These are phyloP conservation scores for Spondyliosoma cantharus DNA, from an alignment of 2,797 vertebrate species.

Conservation along the genomic window DNA sequence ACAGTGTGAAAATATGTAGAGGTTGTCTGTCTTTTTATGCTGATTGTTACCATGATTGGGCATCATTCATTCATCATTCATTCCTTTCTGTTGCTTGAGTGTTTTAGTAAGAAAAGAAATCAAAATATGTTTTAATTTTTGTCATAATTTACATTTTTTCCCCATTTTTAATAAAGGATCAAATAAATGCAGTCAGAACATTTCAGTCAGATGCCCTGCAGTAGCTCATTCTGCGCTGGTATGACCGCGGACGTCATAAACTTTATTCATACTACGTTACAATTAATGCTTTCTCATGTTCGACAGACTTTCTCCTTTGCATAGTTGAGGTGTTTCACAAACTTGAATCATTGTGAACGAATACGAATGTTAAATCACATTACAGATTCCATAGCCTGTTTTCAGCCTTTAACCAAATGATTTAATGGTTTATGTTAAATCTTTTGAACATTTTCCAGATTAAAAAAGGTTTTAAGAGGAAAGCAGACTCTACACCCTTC, in stretches of 20 bases:
- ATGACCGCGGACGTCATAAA: no score
- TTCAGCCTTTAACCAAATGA: neutral
- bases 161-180: neutral
- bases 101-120: neutral
- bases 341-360: neutral
- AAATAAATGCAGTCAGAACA: neutral
- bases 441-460: slow-evolving; percentile 77
- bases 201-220: neutral
- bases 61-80: no score
- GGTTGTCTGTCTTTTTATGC: no score
- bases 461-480: slow-evolving; percentile 90
- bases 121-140: neutral
- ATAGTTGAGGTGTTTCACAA: neutral
- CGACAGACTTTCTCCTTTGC: neutral
- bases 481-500: slow-evolving; percentile 86
- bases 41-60: neutral
- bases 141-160: neutral
- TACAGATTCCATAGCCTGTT: neutral
- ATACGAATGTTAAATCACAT: neutral
- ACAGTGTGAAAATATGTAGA: neutral
- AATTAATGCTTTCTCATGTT: neutral
- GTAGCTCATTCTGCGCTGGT: neutral
- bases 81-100: neutral
- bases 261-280: neutral
- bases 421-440: neutral